Base-by-base conservation (phyloP, 1,140 invertebrate genomes). In the Heterodera carotae region DNA sequence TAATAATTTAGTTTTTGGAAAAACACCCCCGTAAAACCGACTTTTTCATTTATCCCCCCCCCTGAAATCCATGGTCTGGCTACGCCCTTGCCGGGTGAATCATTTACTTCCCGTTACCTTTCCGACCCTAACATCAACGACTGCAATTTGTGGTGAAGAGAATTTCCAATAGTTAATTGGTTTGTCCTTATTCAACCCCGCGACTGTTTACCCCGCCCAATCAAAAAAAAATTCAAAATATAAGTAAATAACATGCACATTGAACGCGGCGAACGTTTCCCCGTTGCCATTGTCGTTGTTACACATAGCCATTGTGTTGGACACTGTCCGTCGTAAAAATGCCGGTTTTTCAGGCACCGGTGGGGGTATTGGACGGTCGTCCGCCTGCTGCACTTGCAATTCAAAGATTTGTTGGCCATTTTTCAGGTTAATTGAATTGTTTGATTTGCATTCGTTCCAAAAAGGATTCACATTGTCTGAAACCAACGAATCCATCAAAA, bases 311-410 rank as follows among this genome's bases (percentile, higher is more conserved):
- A 31, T 56, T 18, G 39, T 18, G 31, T 18, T 39, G 43, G 56
- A 59, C 36, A 62, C 33, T 3, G 72, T 77, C 15, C 76, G 64
- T 34, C 76, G 69, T 69, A 80, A 77, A 68, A 48, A 25, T 12
- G 79, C 43, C 18, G 79, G 79, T 22, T 70, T 67, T 10, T 80
- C 70, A 6, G 79, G 79, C 43, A 80, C 70, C 8, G 79, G 79
- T 2, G 79, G 79, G 3, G 79, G 79, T 25, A 18, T 74, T 8
- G 27, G 64, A 6, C 69, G 69, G 7, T 71, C 69, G 34, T 10
- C 59, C 33, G 48, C 39, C 39, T 43, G 7, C 39, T 10, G 39
- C 39, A 43, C 18, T 69, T 33, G 27, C 27, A 36, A 69, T 33
- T 29, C 68, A 3, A 15, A 10, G 12, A 27, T 43, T 71, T 71